phyloP scores from a whole-genome alignment of 1,140 invertebrate genomes.

The Zelostemma sp. region DNA sequence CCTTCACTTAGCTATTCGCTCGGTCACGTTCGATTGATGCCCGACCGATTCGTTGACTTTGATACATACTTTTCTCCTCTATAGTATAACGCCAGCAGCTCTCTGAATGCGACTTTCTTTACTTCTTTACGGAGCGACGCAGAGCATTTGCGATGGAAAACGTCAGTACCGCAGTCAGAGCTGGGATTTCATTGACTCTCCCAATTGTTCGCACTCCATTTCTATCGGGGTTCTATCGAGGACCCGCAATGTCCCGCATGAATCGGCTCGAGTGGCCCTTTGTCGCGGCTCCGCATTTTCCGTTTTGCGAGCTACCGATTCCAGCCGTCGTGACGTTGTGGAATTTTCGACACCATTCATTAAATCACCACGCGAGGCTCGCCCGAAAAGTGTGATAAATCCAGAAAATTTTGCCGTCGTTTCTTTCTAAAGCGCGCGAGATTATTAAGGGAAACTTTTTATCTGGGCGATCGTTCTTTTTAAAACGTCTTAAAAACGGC shows the following conservation, averaged over 20 bases:
- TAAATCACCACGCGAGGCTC: neutral
- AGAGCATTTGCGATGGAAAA: slow-evolving; percentile 1
- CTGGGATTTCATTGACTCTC: slow-evolving; percentile 1
- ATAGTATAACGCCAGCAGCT: neutral
- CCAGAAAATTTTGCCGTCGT: neutral
- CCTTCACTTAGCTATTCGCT: neutral
- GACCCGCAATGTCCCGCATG: neutral
- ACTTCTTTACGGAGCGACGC: neutral
- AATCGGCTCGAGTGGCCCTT: slow-evolving; percentile 6
- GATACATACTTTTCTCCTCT: neutral
- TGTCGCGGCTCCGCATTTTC: neutral
- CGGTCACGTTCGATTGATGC: slow-evolving; percentile 4
- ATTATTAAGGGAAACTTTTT: slow-evolving; percentile 17
- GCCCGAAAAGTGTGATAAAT: neutral
- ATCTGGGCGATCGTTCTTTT: slow-evolving; percentile 45
- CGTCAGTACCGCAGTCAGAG: slow-evolving; percentile 1
- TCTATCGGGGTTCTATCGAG: neutral
- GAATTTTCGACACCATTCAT: neutral
- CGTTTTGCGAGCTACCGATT: neutral
- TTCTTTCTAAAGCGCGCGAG: too few species aligned
- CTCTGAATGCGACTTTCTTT: neutral
- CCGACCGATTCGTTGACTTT: neutral
- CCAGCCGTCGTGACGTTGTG: neutral
- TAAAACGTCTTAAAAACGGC: slow-evolving; percentile 45
- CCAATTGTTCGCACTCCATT: slow-evolving; percentile 2